These are phyloP conservation scores for Zeugodacus cucurbitae DNA, from an alignment of 1,140 invertebrate species.

Conservation along the genomic window DNA sequence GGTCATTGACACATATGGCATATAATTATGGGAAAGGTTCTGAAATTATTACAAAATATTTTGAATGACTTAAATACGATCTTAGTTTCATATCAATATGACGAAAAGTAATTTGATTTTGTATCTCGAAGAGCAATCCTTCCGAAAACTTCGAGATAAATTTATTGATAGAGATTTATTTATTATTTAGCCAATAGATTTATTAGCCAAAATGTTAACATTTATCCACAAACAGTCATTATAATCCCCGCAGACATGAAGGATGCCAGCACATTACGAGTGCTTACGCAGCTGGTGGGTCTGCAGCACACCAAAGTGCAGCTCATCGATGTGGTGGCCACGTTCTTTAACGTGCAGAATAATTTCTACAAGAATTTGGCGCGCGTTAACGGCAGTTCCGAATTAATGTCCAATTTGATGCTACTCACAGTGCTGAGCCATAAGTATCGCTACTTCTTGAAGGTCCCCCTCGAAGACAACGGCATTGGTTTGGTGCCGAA, in stretches of 20 bases:
- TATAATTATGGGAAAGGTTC: too few relatives aligned
- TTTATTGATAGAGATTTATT: too few relatives aligned
- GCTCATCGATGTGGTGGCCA: slow-evolving; percentile 63
- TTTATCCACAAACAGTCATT: too few relatives aligned
- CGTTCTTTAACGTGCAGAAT: slow-evolving; percentile 60
- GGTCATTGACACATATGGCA: not conserved
- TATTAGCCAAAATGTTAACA: too few relatives aligned
- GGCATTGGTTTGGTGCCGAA: slow-evolving; percentile 54
- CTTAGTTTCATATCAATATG: too few relatives aligned
- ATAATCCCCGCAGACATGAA: slow-evolving; percentile 61
- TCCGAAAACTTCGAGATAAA: too few relatives aligned
- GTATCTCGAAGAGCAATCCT: too few relatives aligned
- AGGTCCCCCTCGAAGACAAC: slow-evolving; percentile 53
- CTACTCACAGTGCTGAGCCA: slow-evolving; percentile 64
- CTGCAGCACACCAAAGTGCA: slow-evolving; percentile 56
- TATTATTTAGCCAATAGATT: too few relatives aligned
- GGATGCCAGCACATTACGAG: slow-evolving; percentile 56
- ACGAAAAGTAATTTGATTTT: too few relatives aligned
- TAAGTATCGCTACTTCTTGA: slow-evolving; percentile 61
- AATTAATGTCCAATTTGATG: slow-evolving; percentile 57
- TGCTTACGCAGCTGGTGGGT: slow-evolving; percentile 47
- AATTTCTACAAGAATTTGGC: slow-evolving; percentile 62
- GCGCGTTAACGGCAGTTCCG: slow-evolving; percentile 47
- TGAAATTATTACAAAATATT: too few relatives aligned
- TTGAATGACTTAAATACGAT: too few relatives aligned